Evolutionary conservation across 1,140 invertebrate genomes (phyloP).

Genomic region (Bactericera cockerelli): DNA sequence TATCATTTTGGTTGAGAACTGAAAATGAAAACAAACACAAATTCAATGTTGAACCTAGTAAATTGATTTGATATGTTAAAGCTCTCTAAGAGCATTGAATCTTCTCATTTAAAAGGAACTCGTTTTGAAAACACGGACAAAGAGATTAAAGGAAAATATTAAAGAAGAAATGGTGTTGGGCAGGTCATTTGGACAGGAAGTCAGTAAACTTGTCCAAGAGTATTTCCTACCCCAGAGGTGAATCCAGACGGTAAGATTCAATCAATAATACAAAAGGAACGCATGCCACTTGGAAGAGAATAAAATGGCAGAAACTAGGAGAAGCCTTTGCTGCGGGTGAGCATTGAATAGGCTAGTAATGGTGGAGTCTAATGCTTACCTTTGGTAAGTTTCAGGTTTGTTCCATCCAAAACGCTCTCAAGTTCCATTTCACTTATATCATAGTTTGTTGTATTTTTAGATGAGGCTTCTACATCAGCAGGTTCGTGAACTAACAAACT

Average conservation of each 20-base stretch:
- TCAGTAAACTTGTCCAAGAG: too few species aligned
- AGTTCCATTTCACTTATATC: slow-evolving; percentile 5
- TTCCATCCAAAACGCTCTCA: neutral
- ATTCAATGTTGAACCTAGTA: too few species aligned
- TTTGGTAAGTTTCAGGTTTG: neutral
- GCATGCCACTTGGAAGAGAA: neutral
- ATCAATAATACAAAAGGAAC: neutral
- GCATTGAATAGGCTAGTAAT: too few species aligned
- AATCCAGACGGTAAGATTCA: neutral
- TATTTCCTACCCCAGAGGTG: neutral
- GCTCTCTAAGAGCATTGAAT: neutral
- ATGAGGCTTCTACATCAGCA: neutral
- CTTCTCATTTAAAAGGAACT: too few species aligned
- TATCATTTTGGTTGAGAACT: neutral
- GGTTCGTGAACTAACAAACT: neutral
- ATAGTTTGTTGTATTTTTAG: neutral
- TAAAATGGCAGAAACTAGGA: neutral
- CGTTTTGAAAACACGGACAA: too few species aligned
- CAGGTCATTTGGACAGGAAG: too few species aligned
- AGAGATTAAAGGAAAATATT: too few species aligned
- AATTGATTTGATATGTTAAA: slow-evolving; percentile 1
- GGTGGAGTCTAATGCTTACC: neutral
- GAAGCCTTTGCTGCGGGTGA: neutral
- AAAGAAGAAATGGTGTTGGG: too few species aligned
- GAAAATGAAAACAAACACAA: neutral